These are phyloP conservation scores for Tenebrosternarchus preto DNA, from an alignment of 2,113 vertebrate genomes.

Conservation along the genomic window DNA sequence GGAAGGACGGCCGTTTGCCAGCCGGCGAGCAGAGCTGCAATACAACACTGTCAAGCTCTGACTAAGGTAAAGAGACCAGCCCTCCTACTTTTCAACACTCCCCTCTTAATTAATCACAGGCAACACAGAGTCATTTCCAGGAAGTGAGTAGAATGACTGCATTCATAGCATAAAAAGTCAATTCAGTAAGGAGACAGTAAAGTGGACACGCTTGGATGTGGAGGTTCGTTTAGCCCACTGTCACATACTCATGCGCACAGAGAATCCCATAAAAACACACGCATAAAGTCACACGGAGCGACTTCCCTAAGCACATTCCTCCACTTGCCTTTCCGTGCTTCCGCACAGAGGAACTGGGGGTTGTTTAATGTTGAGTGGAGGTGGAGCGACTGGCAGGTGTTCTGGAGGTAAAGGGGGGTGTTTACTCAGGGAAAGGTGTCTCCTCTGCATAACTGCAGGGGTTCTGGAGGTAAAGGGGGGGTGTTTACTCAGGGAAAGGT, in stretches of 20 bases:
- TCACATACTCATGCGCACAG: background rate
- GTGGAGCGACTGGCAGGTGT: background rate
- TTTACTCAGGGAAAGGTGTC: slow-evolving; percentile 44
- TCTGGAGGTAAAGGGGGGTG: background rate
- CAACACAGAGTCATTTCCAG: too few species aligned
- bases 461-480: background rate
- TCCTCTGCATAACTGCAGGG: slow-evolving; percentile 37
- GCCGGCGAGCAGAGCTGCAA: slow-evolving; percentile 66
- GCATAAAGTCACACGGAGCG: background rate
- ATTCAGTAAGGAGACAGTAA: background rate
- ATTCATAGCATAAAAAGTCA: too few species aligned
- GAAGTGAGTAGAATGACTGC: too few species aligned
- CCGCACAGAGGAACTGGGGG: slow-evolving; percentile 32
- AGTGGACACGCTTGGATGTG: background rate
- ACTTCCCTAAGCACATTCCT: background rate
- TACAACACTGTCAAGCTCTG: slow-evolving; percentile 76
- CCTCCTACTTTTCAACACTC: background rate
- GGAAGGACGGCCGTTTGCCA: slow-evolving; percentile 64
- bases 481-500: slow-evolving; percentile 44
- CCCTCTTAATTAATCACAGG: too few species aligned
- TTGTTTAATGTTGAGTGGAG: slow-evolving; percentile 36
- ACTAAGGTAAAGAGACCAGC: slow-evolving; percentile 66
- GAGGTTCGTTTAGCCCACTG: background rate
- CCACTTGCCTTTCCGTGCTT: slow-evolving; percentile 26
- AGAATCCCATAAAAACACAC: background rate